A percentile compares a stretch with the other conserved stretches of the same genome.
Conservation (phyloP, 2,888 invertebrate species). For the Bombylius discolor region DNA sequence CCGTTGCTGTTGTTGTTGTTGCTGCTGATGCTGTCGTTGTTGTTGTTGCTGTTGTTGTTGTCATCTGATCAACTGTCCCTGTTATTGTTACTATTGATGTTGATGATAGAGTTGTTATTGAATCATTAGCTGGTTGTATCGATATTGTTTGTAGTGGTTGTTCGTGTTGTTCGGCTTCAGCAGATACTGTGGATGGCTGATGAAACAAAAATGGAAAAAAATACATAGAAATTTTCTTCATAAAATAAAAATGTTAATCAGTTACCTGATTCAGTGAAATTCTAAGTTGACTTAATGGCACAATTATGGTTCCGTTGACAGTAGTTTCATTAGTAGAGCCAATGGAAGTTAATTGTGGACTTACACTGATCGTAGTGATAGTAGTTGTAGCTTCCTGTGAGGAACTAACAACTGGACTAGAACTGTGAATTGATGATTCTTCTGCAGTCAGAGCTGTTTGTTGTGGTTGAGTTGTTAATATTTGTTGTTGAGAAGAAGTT, state of each 20-base stretch:
- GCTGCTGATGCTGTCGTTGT: conserved; percentile 23
- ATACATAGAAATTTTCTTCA: too few species aligned
- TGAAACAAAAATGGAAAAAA: not conserved
- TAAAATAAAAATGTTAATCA: not conserved
- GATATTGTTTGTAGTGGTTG: conserved; percentile 6
- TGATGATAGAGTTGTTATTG: conserved; percentile 10
- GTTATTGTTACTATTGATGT: conserved; percentile 13
- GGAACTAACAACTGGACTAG: conserved; percentile 10
- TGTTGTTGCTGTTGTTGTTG: conserved; percentile 15
- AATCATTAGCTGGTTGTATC: conserved; percentile 10
- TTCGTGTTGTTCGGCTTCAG: not conserved
- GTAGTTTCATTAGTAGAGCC: not conserved
- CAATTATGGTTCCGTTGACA: conserved; percentile 6
- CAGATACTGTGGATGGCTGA: not conserved
- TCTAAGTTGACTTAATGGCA: conserved; percentile 8
- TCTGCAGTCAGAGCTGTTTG: conserved; percentile 1
- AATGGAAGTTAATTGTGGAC: not conserved
- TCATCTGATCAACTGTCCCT: conserved; percentile 13
- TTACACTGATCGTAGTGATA: not conserved
- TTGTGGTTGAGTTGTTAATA: not conserved
- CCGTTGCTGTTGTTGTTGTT: conserved; percentile 16
- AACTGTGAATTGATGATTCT: conserved; percentile 5
- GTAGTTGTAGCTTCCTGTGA: conserved; percentile 7
- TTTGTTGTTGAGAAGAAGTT: not conserved
- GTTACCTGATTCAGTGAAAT: conserved; percentile 10